A percentile compares a stretch with the other conserved stretches of the same genome.
Evolutionary conservation across 2,797 vertebrate genomes (phyloP).

Genomic region (Thaleichthys pacificus): DNA sequence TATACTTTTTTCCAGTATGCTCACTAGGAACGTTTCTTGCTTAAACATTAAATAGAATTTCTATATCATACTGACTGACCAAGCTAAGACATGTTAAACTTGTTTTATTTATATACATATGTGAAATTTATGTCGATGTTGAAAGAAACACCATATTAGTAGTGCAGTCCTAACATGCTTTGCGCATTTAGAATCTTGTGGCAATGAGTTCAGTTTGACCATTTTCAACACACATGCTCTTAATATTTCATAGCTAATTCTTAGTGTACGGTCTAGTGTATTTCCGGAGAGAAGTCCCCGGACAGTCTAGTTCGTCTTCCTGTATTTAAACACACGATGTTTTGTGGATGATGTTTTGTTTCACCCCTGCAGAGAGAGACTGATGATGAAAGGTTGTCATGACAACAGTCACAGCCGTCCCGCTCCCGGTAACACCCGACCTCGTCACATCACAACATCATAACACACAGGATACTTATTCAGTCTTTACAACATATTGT

Average conservation of each 20-base stretch:
- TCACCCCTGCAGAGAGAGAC: constrained; percentile 10
- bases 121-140: constrained; percentile 51
- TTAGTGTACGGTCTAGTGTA: constrained; percentile 32
- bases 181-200: constrained; percentile 47
- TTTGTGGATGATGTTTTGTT: not conserved
- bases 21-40: constrained; percentile 20
- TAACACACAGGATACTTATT: constrained; percentile 6
- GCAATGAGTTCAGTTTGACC: constrained; percentile 30
- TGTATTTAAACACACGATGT: constrained; percentile 9
- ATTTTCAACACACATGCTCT: constrained; percentile 48
- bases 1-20: constrained; percentile 19
- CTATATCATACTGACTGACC: constrained; percentile 41
- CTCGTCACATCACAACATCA: constrained; percentile 9
- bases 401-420: constrained; percentile 45
- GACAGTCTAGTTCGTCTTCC: constrained; percentile 20
- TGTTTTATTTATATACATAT: constrained; percentile 24
- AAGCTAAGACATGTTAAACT: constrained; percentile 53
- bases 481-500: constrained; percentile 26
- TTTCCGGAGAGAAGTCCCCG: constrained; percentile 18
- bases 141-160: constrained; percentile 60
- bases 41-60: constrained; percentile 37
- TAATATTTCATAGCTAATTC: constrained; percentile 45
- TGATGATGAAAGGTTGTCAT: constrained; percentile 20
- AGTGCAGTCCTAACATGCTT: constrained; percentile 72
- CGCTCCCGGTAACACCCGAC: not conserved